Conservation (phyloP, 1,140 invertebrate species). For the Solenopsis invicta region DNA sequence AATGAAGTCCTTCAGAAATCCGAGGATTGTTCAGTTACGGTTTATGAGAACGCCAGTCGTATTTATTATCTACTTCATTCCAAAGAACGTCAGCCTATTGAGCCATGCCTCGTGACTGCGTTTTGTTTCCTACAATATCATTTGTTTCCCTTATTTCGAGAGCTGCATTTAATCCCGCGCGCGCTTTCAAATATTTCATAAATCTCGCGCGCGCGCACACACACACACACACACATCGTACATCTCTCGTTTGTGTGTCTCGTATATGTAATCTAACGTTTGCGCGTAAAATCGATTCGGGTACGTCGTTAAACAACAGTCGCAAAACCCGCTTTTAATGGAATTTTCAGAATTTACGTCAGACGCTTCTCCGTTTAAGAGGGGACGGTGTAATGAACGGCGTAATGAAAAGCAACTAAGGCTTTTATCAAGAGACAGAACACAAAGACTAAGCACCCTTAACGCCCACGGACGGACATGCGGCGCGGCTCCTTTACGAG, state of each 20-base stretch:
- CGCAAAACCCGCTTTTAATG: conserved; percentile 41
- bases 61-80: not conserved
- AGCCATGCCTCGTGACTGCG: not conserved
- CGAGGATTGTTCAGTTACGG: conserved; percentile 5
- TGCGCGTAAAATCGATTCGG: conserved; percentile 23
- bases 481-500: conserved; percentile 53
- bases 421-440: conserved; percentile 60
- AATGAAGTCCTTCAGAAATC: conserved; percentile 12
- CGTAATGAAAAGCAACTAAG: conserved; percentile 63
- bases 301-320: conserved; percentile 20
- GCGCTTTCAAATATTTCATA: conserved; percentile 23
- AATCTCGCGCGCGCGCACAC: not conserved
- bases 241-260: conserved; percentile 9
- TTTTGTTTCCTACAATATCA: not conserved
- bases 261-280: not conserved
- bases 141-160: not conserved
- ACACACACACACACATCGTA: not conserved
- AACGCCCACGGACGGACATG: conserved; percentile 50
- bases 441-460: conserved; percentile 60
- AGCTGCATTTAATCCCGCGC: not conserved
- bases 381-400: conserved; percentile 46
- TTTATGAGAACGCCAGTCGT: not conserved
- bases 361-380: conserved; percentile 34
- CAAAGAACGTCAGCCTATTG: not conserved
- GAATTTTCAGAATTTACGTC: conserved; percentile 51